Evolutionary conservation across 2,113 vertebrate genomes (phyloP).

Genomic region (Puntigrus tetrazona): DNA sequence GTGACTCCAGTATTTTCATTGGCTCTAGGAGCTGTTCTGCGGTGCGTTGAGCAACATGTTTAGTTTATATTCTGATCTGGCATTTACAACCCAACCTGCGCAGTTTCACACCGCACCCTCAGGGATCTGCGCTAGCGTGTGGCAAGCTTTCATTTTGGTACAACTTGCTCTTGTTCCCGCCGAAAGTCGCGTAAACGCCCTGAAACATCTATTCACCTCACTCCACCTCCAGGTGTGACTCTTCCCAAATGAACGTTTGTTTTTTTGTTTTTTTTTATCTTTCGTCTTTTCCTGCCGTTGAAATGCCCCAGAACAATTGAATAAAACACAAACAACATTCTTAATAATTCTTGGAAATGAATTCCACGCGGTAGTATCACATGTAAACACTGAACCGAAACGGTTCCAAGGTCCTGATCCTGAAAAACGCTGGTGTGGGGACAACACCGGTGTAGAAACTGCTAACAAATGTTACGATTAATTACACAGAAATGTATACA

Average conservation of each 20-base stretch:
- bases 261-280: background rate
- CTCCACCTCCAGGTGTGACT: background rate
- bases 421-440: no score
- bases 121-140: background rate
- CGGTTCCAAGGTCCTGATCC: no score
- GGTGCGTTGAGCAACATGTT: background rate
- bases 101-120: background rate
- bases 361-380: background rate
- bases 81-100: background rate
- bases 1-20: background rate
- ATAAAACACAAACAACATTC: slow-evolving; percentile 12
- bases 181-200: background rate
- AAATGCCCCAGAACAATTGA: background rate
- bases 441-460: no score
- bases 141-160: background rate
- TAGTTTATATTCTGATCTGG: background rate
- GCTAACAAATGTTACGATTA: no score
- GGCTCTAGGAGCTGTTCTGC: background rate
- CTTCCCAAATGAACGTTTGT: background rate
- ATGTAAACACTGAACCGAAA: background rate
- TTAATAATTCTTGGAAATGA: background rate
- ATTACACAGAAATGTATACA: no score
- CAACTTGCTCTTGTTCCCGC: background rate
- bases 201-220: slow-evolving; percentile 1
- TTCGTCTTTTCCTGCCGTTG: background rate